Percentiles rank a stretch among this genome's conserved stretches.
These are phyloP conservation scores for Cyprinodon tularosa DNA, from an alignment of 2,113 vertebrate species.

Conservation along the genomic window DNA sequence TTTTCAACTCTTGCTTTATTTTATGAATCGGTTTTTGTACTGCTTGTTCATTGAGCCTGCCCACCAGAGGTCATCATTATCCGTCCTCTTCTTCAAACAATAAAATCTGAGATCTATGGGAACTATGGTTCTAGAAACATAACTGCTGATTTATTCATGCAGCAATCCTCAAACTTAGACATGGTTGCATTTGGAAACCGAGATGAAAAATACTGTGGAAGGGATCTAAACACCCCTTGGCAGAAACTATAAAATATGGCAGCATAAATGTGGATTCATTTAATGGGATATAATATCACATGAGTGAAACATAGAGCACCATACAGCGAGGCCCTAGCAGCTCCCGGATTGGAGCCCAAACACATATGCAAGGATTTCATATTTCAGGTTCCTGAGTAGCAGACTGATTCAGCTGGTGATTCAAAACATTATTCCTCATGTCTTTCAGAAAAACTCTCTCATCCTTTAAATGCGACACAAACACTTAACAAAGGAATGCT, in stretches of 20 bases:
- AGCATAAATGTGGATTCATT: conserved; percentile 67
- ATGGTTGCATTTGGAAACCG: conserved; percentile 56
- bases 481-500: conserved; percentile 75
- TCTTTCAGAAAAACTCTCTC: conserved; percentile 62
- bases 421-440: conserved; percentile 68
- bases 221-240: conserved; percentile 56
- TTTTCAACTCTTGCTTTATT: neutral
- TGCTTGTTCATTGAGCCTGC: conserved; percentile 31
- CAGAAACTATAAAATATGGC: conserved; percentile 70
- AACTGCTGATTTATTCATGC: conserved; percentile 76
- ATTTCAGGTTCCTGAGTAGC: neutral
- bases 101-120: conserved; percentile 84
- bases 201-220: conserved; percentile 69
- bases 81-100: conserved; percentile 48
- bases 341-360: conserved; percentile 51
- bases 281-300: conserved; percentile 65
- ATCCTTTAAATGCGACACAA: conserved; percentile 79
- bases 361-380: neutral
- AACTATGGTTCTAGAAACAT: conserved; percentile 68
- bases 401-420: conserved; percentile 55
- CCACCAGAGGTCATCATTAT: conserved; percentile 72
- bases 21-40: neutral
- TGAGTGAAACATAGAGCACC: conserved; percentile 58
- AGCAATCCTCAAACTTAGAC: conserved; percentile 47
- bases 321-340: conserved; percentile 56